These are phyloP conservation scores for Lates calcarifer DNA, from an alignment of 2,113 vertebrate species.

Conservation along the genomic window DNA sequence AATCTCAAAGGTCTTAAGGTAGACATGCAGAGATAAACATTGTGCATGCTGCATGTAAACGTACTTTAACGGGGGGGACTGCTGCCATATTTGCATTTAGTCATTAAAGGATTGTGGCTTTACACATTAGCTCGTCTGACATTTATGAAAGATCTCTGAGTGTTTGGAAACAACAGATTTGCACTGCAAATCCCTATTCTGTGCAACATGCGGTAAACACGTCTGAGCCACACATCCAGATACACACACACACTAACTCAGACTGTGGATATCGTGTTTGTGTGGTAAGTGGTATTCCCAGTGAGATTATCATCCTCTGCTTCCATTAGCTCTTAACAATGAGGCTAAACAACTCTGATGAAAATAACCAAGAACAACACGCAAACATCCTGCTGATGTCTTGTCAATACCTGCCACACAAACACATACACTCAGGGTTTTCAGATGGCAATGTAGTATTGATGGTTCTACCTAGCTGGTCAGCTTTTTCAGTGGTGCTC, in stretches of 20 bases:
- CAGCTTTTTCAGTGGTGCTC: constrained; percentile 1
- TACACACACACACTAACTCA: not conserved
- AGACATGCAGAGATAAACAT: constrained; percentile 18
- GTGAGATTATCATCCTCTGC: constrained; percentile 36
- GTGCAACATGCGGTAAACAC: constrained; percentile 7
- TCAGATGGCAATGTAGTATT: constrained; percentile 16
- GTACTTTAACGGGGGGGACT: not conserved
- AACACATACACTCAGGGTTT: not conserved
- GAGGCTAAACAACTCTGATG: not conserved
- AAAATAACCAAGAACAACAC: not conserved
- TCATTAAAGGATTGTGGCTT: constrained; percentile 65
- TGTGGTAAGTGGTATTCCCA: constrained; percentile 11
- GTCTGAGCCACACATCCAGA: constrained; percentile 20
- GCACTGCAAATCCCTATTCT: constrained; percentile 68
- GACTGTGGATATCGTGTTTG: not conserved
- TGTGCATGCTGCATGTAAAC: not conserved
- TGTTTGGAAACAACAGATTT: constrained; percentile 71
- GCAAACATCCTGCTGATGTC: constrained; percentile 5
- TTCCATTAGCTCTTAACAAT: constrained; percentile 3
- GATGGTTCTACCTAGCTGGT: constrained; percentile 13
- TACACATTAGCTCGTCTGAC: constrained; percentile 54
- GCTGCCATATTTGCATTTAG: constrained; percentile 46
- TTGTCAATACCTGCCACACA: constrained; percentile 13
- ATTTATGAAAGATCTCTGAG: constrained; percentile 50
- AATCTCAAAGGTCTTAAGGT: not conserved